A percentile compares a stretch with the other conserved stretches of the same genome.
phyloP scores from a whole-genome alignment of 2,113 vertebrate species.

The Phylloscopus whistleri region DNA sequence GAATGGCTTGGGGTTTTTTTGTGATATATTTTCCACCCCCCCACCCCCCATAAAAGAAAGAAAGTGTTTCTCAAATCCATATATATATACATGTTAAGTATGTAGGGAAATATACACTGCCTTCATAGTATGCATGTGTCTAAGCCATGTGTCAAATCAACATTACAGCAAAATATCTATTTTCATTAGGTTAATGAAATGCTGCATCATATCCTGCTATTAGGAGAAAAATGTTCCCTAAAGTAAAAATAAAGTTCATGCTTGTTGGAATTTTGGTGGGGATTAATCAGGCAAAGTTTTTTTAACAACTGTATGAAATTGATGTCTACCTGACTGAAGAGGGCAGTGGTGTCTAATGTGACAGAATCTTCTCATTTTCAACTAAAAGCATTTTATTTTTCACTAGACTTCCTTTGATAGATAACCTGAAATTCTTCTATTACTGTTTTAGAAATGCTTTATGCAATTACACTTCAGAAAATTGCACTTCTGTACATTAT shows the following conservation, averaged over 20 bases:
- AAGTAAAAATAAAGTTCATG: neutral
- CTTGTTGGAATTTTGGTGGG: neutral
- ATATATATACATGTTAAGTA: neutral
- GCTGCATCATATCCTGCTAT: neutral
- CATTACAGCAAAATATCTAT: neutral
- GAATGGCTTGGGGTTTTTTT: neutral
- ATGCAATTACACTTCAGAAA: conserved; percentile 68
- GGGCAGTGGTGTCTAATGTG: conserved; percentile 63
- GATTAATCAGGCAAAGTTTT: neutral
- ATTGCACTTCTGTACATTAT: conserved; percentile 57
- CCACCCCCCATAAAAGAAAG: neutral
- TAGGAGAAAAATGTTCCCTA: neutral
- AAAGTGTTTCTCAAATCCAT: neutral
- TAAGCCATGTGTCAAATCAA: neutral
- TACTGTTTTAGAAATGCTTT: conserved; percentile 61
- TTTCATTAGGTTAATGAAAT: neutral
- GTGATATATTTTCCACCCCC: neutral
- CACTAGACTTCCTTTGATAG: conserved; percentile 57
- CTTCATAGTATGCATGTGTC: neutral
- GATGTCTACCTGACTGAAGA: conserved; percentile 51
- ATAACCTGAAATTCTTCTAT: conserved; percentile 60
- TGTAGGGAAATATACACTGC: neutral
- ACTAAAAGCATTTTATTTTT: conserved; percentile 28
- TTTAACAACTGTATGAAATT: neutral
- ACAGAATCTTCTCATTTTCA: neutral